Conservation (phyloP, 1,140 invertebrate species). For the Saccostrea echinata region DNA sequence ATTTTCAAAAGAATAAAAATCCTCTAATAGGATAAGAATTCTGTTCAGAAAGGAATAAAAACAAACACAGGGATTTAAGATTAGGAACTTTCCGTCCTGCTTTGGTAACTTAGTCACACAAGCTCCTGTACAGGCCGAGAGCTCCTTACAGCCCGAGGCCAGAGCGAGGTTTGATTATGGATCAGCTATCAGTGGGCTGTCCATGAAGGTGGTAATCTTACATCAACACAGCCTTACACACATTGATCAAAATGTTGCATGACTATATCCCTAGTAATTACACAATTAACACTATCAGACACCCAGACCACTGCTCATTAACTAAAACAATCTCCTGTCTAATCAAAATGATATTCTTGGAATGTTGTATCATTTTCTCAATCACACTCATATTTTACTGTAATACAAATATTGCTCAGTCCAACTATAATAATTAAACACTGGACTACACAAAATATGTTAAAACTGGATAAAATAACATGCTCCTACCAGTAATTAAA, state of each 20-base stretch:
- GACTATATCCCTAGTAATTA: conserved; percentile 15
- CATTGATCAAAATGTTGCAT: not conserved
- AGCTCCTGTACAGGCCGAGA: not conserved
- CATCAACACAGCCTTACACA: not conserved
- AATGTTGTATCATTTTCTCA: not conserved
- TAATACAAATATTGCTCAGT: not conserved
- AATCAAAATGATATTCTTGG: not conserved
- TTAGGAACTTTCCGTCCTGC: conserved; percentile 27
- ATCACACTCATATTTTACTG: not conserved
- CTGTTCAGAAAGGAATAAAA: conserved; percentile 25
- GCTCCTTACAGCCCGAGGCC: conserved; percentile 2
- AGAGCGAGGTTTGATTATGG: conserved; percentile 3
- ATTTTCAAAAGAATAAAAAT: conserved; percentile 11
- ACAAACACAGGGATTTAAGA: conserved; percentile 29
- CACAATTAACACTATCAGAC: conserved; percentile 20
- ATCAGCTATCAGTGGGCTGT: not conserved
- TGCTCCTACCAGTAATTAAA: no score
- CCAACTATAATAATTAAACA: no score
- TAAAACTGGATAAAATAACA: no score
- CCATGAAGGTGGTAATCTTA: conserved; percentile 15
- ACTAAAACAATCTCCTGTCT: not conserved
- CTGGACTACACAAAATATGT: no score
- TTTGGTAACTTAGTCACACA: conserved; percentile 16
- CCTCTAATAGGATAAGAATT: conserved; percentile 16
- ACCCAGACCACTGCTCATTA: not conserved